phyloP scores from a whole-genome alignment of 1,140 invertebrate species.

The Drosophila pectinifera region DNA sequence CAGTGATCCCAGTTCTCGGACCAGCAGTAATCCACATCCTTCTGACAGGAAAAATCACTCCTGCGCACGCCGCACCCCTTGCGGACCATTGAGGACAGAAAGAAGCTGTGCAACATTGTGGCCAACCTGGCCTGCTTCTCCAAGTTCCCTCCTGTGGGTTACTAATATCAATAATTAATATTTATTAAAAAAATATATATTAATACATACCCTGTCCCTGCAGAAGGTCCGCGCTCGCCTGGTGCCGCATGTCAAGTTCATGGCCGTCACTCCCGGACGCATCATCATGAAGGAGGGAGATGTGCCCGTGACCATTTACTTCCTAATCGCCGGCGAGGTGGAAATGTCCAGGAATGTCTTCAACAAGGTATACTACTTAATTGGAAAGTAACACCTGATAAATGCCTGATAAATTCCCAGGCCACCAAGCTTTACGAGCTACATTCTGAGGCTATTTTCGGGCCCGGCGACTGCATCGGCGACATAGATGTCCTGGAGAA shows the following conservation, averaged over 20 bases:
- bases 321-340: conserved; percentile 60
- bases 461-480: conserved; percentile 63
- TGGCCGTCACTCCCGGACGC: conserved; percentile 35
- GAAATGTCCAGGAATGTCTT: conserved; percentile 51
- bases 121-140: conserved; percentile 48
- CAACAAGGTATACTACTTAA: too few relatives aligned
- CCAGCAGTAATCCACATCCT: neutral
- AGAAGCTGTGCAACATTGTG: conserved; percentile 55
- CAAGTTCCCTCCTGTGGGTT: conserved; percentile 54
- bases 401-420: too few relatives aligned
- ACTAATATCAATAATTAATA: too few relatives aligned
- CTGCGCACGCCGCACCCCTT: conserved; percentile 28
- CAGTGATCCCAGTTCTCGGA: neutral
- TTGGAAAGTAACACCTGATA: too few relatives aligned
- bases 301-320: conserved; percentile 47
- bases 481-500: conserved; percentile 62
- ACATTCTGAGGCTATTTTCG: conserved; percentile 54
- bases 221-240: conserved; percentile 64
- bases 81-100: conserved; percentile 54
- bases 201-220: too few relatives aligned
- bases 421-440: neutral
- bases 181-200: too few relatives aligned
- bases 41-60: conserved; percentile 51
- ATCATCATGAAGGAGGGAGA: conserved; percentile 45
- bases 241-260: conserved; percentile 49